Evolutionary conservation across 2,888 invertebrate species (phyloP), one percentile per base, ranked within the genome.

Genomic region (Limulus polyphemus): DNA sequence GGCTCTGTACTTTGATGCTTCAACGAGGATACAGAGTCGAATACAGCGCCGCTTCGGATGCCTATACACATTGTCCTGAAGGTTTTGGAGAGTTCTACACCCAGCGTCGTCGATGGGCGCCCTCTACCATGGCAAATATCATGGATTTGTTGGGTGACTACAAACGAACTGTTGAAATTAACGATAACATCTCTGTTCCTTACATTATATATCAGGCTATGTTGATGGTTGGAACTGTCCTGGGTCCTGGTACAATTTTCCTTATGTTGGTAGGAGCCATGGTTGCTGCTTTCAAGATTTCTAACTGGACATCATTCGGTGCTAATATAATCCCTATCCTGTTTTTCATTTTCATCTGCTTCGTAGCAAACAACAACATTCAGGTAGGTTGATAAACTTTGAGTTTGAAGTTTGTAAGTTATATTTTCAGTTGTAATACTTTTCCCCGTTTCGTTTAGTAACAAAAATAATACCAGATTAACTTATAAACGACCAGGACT

Each of bases 11-110:
- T 0, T 79, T 99, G 55, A 79, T 99, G n/a, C 81, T 99, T 11
- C 98, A 99, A 79, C 83, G 97, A 77, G 98, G 98, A 12, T 98
- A 98, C 77, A 85, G 97, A 69, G 97, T 95, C 2, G 98, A 99
- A 78, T 99, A 99, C 76, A 97, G 95, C 70, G 98, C 98, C 73
- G 98, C 98, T 12, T 93, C 94, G 0, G 80, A 80, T 67, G 79
- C 80, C 5, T 73, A 78, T 62, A 80, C 80, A 4, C 78, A 78
- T 69, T 80, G 80, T 7, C 82, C 82, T 0, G 81, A 82, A 73
- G 77, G 76, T 11, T 81, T 81, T 71, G 74, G 76, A 58, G 81
- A 81, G 71, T 82, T 82, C 72, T 82, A 77, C 74, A 81, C 80
- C 69, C 81, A 81, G 69, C 73, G 81, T 47, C 71, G 81, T 51